phyloP scores from a whole-genome alignment of 64 coral and sea anemone species.

The Cladopsammia gracilis region DNA sequence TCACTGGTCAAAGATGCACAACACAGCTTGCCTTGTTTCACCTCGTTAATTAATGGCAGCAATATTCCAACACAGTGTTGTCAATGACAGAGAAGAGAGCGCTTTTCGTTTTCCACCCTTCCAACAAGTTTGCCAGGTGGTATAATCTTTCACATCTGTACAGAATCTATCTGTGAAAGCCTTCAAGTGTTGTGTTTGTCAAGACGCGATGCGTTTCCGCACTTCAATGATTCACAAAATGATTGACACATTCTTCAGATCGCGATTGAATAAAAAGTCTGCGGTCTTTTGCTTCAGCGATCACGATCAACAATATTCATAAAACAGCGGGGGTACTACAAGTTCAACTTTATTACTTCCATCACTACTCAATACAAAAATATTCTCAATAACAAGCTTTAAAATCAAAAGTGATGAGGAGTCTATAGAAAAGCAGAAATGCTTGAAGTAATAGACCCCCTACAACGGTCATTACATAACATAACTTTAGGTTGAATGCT shows the following conservation, averaged over 20 bases:
- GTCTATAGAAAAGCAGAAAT: too few relatives aligned
- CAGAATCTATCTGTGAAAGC: neutral
- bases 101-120: neutral
- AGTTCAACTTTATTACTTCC: too few relatives aligned
- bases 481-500: too few relatives aligned
- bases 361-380: too few relatives aligned
- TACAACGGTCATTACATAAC: too few relatives aligned
- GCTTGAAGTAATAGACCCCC: too few relatives aligned
- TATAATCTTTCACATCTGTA: neutral
- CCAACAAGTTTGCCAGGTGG: neutral
- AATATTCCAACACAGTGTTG: neutral
- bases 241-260: constrained; percentile 82
- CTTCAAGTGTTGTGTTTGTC: constrained; percentile 10
- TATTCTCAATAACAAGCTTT: too few relatives aligned
- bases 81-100: neutral
- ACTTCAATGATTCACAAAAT: neutral
- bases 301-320: constrained; percentile 3
- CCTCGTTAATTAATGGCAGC: neutral
- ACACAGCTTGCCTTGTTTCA: neutral
- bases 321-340: neutral
- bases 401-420: too few relatives aligned
- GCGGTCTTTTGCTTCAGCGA: constrained; percentile 9
- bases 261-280: constrained; percentile 28
- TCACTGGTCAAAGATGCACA: too few relatives aligned
- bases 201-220: constrained; percentile 36